A percentile compares a stretch with the other conserved stretches of the same genome.
Evolutionary conservation across 2,797 vertebrate species (phyloP).

Genomic region (Tapirus indicus): DNA sequence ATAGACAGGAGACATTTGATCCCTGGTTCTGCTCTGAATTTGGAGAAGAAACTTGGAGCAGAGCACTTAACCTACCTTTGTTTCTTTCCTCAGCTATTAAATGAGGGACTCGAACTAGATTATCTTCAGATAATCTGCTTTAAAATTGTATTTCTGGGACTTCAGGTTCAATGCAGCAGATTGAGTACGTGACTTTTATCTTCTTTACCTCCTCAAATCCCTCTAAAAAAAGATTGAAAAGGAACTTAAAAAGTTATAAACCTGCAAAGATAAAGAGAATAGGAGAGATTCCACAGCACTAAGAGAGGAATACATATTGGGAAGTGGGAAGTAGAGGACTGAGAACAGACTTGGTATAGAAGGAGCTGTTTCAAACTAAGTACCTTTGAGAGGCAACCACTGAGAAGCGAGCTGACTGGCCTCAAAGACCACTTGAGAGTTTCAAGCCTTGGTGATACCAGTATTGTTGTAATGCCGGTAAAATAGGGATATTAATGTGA

Average conservation of each 20-base stretch:
- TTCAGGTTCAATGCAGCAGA: not conserved
- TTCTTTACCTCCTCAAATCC: not conserved
- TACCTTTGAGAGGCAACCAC: not conserved
- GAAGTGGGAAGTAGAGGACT: not conserved
- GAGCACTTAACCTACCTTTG: not conserved
- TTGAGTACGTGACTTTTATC: not conserved
- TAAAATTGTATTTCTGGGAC: constrained; percentile 31
- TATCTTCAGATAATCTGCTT: not conserved
- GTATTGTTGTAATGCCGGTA: not conserved
- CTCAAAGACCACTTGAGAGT: not conserved
- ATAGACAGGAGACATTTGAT: not conserved
- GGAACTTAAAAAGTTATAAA: not conserved
- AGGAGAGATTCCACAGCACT: not conserved
- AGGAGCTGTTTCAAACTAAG: not conserved
- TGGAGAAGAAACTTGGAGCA: not conserved
- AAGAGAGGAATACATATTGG: not conserved
- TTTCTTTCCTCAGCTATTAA: constrained; percentile 13
- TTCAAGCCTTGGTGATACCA: not conserved
- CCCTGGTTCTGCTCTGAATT: not conserved
- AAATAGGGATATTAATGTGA: not conserved
- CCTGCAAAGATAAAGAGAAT: not conserved
- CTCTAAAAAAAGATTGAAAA: not conserved
- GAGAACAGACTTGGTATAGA: not conserved
- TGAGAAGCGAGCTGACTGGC: not conserved
- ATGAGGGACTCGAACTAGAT: not conserved